phyloP scores from a whole-genome alignment of 2,888 invertebrate genomes.

The Diarsia rubi region DNA sequence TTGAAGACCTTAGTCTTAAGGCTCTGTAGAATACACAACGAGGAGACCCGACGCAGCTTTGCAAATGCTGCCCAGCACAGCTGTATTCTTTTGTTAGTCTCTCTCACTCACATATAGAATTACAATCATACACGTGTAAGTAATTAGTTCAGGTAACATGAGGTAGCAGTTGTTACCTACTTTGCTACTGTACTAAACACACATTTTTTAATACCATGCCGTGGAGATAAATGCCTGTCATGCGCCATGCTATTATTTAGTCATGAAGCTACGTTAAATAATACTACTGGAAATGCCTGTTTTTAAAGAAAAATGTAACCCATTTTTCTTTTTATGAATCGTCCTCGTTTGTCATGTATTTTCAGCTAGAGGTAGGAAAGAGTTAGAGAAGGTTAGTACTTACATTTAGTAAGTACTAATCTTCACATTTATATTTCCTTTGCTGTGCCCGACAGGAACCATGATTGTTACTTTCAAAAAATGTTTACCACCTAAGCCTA shows the following conservation, averaged over 20 bases:
- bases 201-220: background rate
- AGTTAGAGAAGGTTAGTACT: too few relatives aligned
- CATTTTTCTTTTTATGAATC: background rate
- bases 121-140: background rate
- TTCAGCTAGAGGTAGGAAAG: conserved; percentile 10
- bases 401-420: too few relatives aligned
- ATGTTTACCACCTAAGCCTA: too few relatives aligned
- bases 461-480: too few relatives aligned
- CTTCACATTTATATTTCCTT: too few relatives aligned
- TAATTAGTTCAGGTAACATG: conserved; percentile 6
- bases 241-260: background rate
- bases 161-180: background rate
- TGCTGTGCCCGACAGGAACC: too few relatives aligned
- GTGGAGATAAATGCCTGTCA: background rate
- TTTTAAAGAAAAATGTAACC: background rate
- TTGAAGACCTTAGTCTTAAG: too few relatives aligned
- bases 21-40: too few relatives aligned
- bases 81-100: background rate
- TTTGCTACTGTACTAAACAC: background rate
- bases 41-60: too few relatives aligned
- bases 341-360: background rate
- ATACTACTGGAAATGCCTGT: background rate
- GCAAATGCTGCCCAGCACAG: background rate
- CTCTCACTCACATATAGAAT: too few relatives aligned
- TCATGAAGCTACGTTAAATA: background rate